Evolutionary conservation across 2,797 vertebrate species (phyloP), one percentile per base, ranked within the genome.

Genomic region (Hephaestus fuliginosus): DNA sequence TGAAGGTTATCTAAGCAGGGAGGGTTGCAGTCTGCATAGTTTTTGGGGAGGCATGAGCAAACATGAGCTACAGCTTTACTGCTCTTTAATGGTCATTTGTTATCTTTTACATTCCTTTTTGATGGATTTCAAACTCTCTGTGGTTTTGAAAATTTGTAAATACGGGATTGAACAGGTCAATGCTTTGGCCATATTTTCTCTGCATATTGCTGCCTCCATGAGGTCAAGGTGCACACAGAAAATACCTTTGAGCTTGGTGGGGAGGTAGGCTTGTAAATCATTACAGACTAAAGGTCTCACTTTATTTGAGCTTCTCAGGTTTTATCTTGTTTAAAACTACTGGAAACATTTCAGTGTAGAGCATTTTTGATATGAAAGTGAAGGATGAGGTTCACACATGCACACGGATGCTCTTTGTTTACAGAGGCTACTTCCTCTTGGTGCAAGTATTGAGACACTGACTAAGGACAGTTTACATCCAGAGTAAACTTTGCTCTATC

Each of bases 151-250:
- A 70, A 82, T 78, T 14, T 75, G 86, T 69, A 82, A 70, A 58
- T 36, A 46, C 9, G 18, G 18, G 28, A 79, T 74, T 51, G 11
- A 76, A 49, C 13, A 67, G 60, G 69, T 81, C 69, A 81, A 14
- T 80, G 58, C 79, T 77, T n/a, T 66, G 52, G 0, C 53, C 11
- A 18, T 74, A 74, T 72, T 64, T 89, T 67, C 10, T 78, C 30
- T 67, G 63, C 74, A 56, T 78, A 76, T 81, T 72, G 25, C 75
- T 62, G 60, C 57, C 74, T 57, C 17, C 43, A 70, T 51, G 62
- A 62, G 84, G 65, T 83, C 90, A 86, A 81, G 86, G 81, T 67
- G 74, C 78, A 58, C 43, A 60, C 44, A 76, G 73, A 74, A 52
- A 74, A 86, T 76, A 80, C 61, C 62, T 77, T 82, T 81, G 73